Evolutionary conservation across 1,140 invertebrate species (phyloP).

Genomic region (Euglossa dilemma): DNA sequence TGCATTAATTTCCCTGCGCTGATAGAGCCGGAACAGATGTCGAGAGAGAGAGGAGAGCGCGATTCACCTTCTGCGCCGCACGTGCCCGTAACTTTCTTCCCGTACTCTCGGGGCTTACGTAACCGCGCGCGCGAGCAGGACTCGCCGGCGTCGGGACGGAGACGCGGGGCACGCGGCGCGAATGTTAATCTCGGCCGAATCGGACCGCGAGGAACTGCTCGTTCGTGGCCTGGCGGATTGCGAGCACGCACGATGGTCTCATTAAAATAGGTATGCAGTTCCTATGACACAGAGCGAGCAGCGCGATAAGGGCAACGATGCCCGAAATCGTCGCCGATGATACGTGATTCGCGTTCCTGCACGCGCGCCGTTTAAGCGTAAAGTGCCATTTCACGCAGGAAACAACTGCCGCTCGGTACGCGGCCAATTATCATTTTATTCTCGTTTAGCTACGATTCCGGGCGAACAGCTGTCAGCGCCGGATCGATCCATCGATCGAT

Average conservation of each 20-base stretch:
- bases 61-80: neutral
- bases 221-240: neutral
- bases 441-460: constrained; percentile 28
- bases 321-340: constrained; percentile 32
- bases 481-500: constrained; percentile 20
- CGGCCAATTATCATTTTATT: constrained; percentile 42
- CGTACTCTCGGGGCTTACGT: neutral
- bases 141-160: too few relatives aligned
- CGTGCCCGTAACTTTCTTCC: constrained; percentile 45
- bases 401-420: constrained; percentile 25
- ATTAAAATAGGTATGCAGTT: constrained; percentile 25
- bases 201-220: too few relatives aligned
- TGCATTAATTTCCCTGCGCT: constrained; percentile 57
- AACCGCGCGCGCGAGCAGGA: neutral
- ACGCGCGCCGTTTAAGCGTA: constrained; percentile 9
- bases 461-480: constrained; percentile 25
- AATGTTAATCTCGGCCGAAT: neutral
- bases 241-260: neutral
- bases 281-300: neutral
- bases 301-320: neutral
- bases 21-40: constrained; percentile 50
- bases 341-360: constrained; percentile 25
- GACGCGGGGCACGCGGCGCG: neutral
- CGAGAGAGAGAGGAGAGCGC: constrained; percentile 21
- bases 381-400: constrained; percentile 38